phyloP scores from a whole-genome alignment of 2,113 vertebrate genomes.

The Argyrosomus japonicus region DNA sequence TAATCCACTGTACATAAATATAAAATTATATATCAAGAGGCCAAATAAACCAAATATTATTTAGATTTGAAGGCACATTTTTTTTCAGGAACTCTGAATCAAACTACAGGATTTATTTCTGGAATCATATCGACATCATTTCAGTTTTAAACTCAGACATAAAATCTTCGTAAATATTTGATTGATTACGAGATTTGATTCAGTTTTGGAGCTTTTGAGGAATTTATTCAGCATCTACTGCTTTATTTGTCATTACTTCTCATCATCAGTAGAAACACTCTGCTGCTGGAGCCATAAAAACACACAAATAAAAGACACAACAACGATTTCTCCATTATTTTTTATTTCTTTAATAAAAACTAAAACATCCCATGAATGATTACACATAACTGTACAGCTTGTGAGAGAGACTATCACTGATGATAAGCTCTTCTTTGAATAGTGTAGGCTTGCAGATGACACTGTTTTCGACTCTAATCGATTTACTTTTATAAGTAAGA shows the following conservation, averaged over 20 bases:
- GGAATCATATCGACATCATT: not conserved
- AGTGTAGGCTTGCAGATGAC: too few species aligned
- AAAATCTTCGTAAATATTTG: not conserved
- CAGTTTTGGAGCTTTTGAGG: not conserved
- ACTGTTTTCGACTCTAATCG: rapidly evolving
- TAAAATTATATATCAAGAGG: not conserved
- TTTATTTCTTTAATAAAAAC: not conserved
- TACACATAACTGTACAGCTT: not conserved
- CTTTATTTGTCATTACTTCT: not conserved
- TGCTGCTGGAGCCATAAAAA: not conserved
- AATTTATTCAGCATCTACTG: not conserved
- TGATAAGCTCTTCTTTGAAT: not conserved
- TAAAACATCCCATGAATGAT: not conserved
- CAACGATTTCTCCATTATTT: not conserved
- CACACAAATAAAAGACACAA: conserved; percentile 3
- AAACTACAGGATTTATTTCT: not conserved
- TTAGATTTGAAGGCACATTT: not conserved
- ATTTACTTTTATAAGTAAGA: not conserved
- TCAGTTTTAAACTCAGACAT: not conserved
- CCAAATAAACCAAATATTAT: not conserved
- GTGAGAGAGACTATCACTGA: not conserved
- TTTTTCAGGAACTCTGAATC: not conserved
- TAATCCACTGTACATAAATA: not conserved
- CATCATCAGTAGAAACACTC: not conserved
- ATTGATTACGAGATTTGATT: too few species aligned